Conservation (phyloP, 2,888 invertebrate genomes). For the Dasysyrphus albostriatus region DNA sequence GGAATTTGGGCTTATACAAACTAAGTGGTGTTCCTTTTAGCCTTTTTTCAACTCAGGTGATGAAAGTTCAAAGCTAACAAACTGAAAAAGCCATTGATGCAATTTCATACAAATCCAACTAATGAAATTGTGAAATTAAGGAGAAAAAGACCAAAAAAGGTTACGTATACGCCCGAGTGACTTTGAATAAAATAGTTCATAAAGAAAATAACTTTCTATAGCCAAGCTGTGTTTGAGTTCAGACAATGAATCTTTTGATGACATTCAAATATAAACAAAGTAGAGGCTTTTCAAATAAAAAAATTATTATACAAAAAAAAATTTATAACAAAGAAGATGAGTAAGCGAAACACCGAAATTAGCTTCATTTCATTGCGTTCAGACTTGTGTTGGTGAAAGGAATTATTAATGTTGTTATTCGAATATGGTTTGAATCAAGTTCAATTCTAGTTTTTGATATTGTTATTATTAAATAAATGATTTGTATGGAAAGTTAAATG, state of each 20-base stretch:
- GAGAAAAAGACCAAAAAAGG: background rate
- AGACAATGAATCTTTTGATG: background rate
- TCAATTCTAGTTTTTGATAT: background rate
- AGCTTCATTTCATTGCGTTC: constrained; percentile 3
- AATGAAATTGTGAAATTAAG: constrained; percentile 14
- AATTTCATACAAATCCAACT: background rate
- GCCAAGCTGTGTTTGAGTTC: background rate
- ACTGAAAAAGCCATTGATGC: background rate
- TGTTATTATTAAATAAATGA: no score
- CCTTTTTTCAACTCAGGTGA: background rate
- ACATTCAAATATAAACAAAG: background rate
- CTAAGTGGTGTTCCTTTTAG: background rate
- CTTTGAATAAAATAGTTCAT: background rate
- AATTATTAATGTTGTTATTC: background rate
- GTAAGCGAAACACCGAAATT: background rate
- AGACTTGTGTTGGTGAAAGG: background rate
- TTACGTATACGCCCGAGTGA: constrained; percentile 36
- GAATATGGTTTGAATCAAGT: background rate
- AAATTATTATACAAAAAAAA: background rate
- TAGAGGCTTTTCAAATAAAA: background rate
- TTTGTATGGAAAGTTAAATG: no score
- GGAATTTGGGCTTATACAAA: background rate
- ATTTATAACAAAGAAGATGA: background rate
- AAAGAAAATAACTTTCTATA: background rate
- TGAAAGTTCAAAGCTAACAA: constrained; percentile 18